Percentiles rank a stretch among this genome's conserved stretches.
phyloP scores from a whole-genome alignment of 2,113 vertebrate species.

The Coptodon bakossiorum region DNA sequence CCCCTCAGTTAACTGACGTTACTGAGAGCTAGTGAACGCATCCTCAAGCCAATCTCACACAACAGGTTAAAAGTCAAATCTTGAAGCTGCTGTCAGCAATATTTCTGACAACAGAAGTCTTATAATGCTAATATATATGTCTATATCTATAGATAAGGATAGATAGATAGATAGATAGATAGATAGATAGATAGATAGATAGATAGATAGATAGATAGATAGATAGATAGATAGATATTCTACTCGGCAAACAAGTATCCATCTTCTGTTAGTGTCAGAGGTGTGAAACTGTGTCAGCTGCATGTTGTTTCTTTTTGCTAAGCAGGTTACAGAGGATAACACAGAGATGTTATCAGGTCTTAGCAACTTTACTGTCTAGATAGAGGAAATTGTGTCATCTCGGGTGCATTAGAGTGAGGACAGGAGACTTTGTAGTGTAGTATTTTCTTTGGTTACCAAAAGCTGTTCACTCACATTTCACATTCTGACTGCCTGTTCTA shows the following conservation, averaged over 20 bases:
- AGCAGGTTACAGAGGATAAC: neutral
- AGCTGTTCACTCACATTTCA: neutral
- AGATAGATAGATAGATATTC: neutral
- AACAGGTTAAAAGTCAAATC: neutral
- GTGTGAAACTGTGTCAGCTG: neutral
- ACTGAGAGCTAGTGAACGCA: neutral
- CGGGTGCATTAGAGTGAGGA: neutral
- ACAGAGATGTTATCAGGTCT: neutral
- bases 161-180: too few species aligned
- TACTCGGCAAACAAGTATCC: neutral
- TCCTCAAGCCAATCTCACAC: neutral
- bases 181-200: too few species aligned
- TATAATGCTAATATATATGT: neutral
- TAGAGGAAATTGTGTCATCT: neutral
- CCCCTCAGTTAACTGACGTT: conserved; percentile 4
- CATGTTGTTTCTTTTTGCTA: neutral
- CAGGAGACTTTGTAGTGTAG: neutral
- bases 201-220: too few species aligned
- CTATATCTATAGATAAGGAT: neutral
- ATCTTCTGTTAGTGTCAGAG: neutral
- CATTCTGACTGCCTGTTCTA: neutral
- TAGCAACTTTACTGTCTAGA: neutral
- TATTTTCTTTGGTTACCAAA: neutral
- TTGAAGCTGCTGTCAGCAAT: neutral
- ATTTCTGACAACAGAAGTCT: neutral